Evolutionary conservation across 1,140 invertebrate genomes (phyloP), one percentile per base, ranked within the genome.

Genomic region (Neodiprion pinetum): DNA sequence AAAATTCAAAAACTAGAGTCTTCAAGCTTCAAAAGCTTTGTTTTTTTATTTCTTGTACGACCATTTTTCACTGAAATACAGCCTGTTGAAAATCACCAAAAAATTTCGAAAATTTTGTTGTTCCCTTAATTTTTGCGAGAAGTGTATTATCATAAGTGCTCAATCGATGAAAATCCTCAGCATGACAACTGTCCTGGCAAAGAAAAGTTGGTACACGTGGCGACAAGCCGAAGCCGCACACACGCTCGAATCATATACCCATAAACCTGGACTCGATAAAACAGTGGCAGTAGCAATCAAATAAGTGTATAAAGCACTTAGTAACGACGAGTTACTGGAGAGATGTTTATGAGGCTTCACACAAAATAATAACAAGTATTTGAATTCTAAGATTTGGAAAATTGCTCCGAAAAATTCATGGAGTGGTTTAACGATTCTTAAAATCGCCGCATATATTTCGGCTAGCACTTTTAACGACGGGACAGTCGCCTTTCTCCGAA

Each of bases 291-390:
- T 40, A 10, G 48, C 48, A 14, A 61, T 74, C 49, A 68, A 68
- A 70, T 76, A 75, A 49, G 53, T 80, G 48, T 80, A 74, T 71
- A 75, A 76, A 76, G 72, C 75, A 47, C 74, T 75, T 28, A 73
- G 71, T 48, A 70, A 47, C 40, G 71, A 76, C 66, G 76, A 74
- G 17, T 67, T 77, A 69, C 66, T 74, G 65, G 40, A 61, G n/a
- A 65, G 73, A 72, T 77, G 76, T 72, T 66, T 72, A n/a, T 68
- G 76, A 48, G 40, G 48, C n/a, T 74, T 70, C 48, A 76, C 72
- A 21, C 76, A 77, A 68, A 77, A 77, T 74, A 65, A 69, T 53
- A 73, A 73, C 48, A 49, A 73, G 50, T 61, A 72, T 71, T 71
- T 74, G 14, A 76, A 76, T 71, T 69, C 72, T 70, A 69, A 71